phyloP scores from a whole-genome alignment of 2,888 invertebrate species.

The Acleris laterana region DNA sequence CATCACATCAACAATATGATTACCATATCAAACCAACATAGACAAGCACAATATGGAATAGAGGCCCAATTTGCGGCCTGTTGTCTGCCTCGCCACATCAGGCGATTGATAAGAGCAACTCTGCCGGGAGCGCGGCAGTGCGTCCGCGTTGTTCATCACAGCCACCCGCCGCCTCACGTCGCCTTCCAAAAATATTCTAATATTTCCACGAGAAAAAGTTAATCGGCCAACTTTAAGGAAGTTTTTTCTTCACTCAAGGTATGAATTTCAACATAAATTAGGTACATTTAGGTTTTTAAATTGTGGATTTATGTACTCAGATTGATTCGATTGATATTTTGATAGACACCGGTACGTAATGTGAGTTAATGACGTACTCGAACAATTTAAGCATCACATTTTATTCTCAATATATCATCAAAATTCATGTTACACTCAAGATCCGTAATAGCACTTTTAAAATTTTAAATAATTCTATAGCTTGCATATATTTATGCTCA shows the following conservation, averaged over 20 bases:
- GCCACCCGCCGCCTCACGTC: conserved; percentile 12
- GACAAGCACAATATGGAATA: background rate
- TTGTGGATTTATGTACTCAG: background rate
- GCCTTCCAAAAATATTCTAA: conserved; percentile 17
- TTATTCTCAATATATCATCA: too few relatives aligned
- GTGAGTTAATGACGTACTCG: too few relatives aligned
- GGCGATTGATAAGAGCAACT: conserved; percentile 38
- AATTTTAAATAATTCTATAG: too few relatives aligned
- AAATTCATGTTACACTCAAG: too few relatives aligned
- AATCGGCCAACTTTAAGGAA: background rate
- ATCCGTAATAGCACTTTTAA: too few relatives aligned
- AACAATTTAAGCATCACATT: too few relatives aligned
- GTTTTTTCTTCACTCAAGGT: conserved; percentile 8
- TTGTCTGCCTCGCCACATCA: conserved; percentile 4
- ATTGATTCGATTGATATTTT: background rate
- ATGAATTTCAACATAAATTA: conserved; percentile 19
- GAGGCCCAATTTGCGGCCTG: conserved; percentile 5
- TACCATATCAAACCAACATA: background rate
- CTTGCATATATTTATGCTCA: too few relatives aligned
- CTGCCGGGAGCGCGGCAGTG: conserved; percentile 61
- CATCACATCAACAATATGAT: too few relatives aligned
- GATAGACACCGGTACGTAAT: background rate
- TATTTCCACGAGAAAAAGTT: background rate
- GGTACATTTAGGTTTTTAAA: background rate
- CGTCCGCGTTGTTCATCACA: conserved; percentile 45